Base-by-base conservation (phyloP, 2,888 invertebrate genomes). In the Vannuccia rotundouncinata region DNA sequence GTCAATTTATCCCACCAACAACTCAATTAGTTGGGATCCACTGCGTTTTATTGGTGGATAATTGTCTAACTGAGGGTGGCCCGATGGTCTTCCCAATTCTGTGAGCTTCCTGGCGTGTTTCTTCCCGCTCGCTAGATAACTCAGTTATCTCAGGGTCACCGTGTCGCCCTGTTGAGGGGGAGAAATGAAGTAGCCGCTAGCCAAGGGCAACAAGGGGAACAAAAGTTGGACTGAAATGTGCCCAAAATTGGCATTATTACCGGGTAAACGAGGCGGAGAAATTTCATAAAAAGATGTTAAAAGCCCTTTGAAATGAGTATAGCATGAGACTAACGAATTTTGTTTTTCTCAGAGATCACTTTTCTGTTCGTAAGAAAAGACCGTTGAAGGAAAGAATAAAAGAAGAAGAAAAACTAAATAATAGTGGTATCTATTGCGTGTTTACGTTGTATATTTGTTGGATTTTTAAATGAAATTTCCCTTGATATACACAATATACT, bases 161-260 rank as follows among this genome's bases (percentile, higher is more conserved):
- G 45, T 5, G 5, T 45, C n/a, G n/a, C n/a, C n/a, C n/a, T 5
- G 45, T 45, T 5, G 25, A 66, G 10, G 66, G 66, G 2, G 5
- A 22, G 25, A 22, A 22, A 22, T 66, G 66, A 22, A 66, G 22
- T 5, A 2, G 66, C 17, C 66, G 2, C 10, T 13, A 22, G 25
- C 17, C 45, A 5, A 2, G 2, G 17, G 66, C 2, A 27, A 22
- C 66, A 66, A 66, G 25, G 13, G 10, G 66, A 66, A 66, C 66
- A 66, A 66, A 66, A 66, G 66, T 22, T 66, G 10, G 66, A 5
- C 25, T 22, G 22, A 22, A 22, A 66, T 66, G 66, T 27, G 66
- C 66, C 25, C 66, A 17, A 66, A 66, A 66, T 66, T 66, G 66
- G 66, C 66, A 13, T 66, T 66, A 66, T 66, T 66, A 27, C 66